Conservation (phyloP, 2,113 vertebrate genomes). For the Tragelaphus scriptus region DNA sequence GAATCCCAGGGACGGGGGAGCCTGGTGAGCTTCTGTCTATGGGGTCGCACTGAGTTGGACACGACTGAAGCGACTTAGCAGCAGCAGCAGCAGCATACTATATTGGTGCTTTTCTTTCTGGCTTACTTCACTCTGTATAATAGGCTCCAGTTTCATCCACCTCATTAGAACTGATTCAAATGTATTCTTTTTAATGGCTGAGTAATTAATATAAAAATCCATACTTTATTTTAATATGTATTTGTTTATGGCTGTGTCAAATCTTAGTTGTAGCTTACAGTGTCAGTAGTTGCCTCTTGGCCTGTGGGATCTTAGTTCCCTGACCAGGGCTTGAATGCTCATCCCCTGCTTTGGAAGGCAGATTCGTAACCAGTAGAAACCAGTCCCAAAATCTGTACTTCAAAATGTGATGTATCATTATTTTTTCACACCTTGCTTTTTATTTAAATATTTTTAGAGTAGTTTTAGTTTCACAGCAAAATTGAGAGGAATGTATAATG, state of each 20-base stretch:
- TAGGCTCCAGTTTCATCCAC: no score
- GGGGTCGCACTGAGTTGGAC: no score
- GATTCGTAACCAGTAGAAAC: neutral
- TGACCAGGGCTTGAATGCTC: neutral
- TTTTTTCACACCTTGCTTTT: neutral
- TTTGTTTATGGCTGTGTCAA: neutral
- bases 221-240: neutral
- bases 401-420: neutral
- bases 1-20: no score
- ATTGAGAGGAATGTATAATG: neutral
- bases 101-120: no score
- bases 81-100: no score
- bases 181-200: no score
- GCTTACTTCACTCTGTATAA: no score
- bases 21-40: no score
- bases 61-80: no score
- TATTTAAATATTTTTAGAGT: neutral
- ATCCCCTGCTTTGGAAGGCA: neutral
- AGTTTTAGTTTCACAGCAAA: neutral
- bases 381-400: neutral
- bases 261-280: neutral
- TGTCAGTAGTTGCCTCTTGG: neutral
- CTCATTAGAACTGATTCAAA: no score
- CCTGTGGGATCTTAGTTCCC: neutral
- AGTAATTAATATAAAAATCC: neutral